phyloP scores from a whole-genome alignment of 2,797 vertebrate species.

The Pangasius sanitwongsei region DNA sequence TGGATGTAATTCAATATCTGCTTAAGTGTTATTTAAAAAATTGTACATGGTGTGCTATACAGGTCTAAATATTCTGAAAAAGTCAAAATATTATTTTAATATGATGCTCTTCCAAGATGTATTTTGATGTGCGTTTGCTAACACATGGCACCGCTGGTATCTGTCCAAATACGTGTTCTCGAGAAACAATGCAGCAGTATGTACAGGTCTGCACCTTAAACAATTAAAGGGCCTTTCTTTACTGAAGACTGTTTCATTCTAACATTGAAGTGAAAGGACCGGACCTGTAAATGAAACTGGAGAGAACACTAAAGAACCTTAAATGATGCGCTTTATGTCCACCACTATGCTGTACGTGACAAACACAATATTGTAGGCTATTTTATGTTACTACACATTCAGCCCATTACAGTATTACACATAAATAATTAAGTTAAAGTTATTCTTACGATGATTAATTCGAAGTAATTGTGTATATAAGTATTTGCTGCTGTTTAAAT shows the following conservation, averaged over 20 bases:
- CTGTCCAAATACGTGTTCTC: conserved; percentile 72
- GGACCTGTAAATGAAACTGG: neutral
- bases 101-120: conserved; percentile 77
- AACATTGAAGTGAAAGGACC: neutral
- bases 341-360: conserved; percentile 50
- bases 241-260: conserved; percentile 31
- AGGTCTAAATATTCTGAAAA: conserved; percentile 74
- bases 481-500: conserved; percentile 87
- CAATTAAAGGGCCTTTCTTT: conserved; percentile 44
- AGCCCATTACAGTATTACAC: conserved; percentile 49
- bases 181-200: conserved; percentile 43
- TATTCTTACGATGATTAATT: conserved; percentile 56
- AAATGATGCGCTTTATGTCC: conserved; percentile 32
- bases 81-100: conserved; percentile 75
- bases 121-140: conserved; percentile 79
- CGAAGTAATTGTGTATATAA: conserved; percentile 82
- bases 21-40: conserved; percentile 69
- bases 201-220: conserved; percentile 35
- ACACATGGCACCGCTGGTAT: conserved; percentile 70
- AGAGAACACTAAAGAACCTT: conserved; percentile 18
- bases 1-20: conserved; percentile 70
- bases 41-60: conserved; percentile 74
- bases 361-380: conserved; percentile 49
- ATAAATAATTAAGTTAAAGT: conserved; percentile 55
- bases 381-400: conserved; percentile 16